These are phyloP conservation scores for Ptychobarbus kaznakovi DNA, from an alignment of 2,797 vertebrate genomes.

Conservation along the genomic window DNA sequence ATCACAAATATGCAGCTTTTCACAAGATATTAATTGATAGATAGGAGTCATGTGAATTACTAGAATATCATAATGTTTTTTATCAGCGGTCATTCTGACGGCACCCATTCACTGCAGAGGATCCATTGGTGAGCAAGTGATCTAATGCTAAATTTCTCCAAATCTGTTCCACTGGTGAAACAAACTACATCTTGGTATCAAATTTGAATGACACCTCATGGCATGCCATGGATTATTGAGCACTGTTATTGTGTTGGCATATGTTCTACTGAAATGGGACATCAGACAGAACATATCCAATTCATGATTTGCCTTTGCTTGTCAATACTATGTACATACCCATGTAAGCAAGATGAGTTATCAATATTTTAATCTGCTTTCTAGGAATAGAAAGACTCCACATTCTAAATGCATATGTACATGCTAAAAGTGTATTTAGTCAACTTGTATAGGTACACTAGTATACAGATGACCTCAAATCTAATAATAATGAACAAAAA, in stretches of 20 bases:
- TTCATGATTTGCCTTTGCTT: neutral
- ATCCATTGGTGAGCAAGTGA: too few relatives aligned
- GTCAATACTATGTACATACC: neutral
- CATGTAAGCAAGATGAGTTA: neutral
- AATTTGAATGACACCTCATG: neutral
- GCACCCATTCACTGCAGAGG: too few relatives aligned
- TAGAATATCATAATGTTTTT: neutral
- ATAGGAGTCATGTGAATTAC: neutral
- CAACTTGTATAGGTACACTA: neutral
- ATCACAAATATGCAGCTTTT: neutral
- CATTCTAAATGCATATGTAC: too few relatives aligned
- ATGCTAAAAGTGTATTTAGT: neutral
- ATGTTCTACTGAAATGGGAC: neutral
- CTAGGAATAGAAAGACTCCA: too few relatives aligned
- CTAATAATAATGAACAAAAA: neutral
- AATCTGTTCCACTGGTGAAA: neutral
- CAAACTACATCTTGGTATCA: too few relatives aligned
- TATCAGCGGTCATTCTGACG: neutral
- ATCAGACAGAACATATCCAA: neutral
- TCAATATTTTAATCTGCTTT: neutral
- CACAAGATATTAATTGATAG: neutral
- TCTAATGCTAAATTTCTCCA: too few relatives aligned
- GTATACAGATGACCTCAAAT: neutral
- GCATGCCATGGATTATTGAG: neutral
- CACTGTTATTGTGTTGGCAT: neutral